These are phyloP conservation scores for Sus scrofa DNA, from an alignment of 2,113 vertebrate genomes.

Conservation along the genomic window T2T-Sscrofa CM000812.6:130581001-130581500, in stretches of 20 bases:
- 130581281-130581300: background rate
- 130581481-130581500: slow-evolving; percentile 13
- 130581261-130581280: background rate
- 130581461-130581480: background rate
- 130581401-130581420: background rate
- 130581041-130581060: background rate
- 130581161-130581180: background rate
- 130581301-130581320: background rate
- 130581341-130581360: slow-evolving; percentile 8
- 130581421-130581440: background rate
- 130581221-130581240: background rate
- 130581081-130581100: background rate
- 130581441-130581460: background rate
- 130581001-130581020: background rate
- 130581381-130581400: slow-evolving; percentile 26
- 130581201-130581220: background rate
- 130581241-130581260: background rate
- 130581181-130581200: background rate
- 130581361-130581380: background rate
- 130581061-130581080: background rate
- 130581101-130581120: background rate
- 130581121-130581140: background rate
- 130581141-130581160: background rate
- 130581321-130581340: background rate
- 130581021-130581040: background rate